These are phyloP conservation scores for Drosophila erecta DNA, from an alignment of 1,140 invertebrate species.

Conservation along the genomic window DNA sequence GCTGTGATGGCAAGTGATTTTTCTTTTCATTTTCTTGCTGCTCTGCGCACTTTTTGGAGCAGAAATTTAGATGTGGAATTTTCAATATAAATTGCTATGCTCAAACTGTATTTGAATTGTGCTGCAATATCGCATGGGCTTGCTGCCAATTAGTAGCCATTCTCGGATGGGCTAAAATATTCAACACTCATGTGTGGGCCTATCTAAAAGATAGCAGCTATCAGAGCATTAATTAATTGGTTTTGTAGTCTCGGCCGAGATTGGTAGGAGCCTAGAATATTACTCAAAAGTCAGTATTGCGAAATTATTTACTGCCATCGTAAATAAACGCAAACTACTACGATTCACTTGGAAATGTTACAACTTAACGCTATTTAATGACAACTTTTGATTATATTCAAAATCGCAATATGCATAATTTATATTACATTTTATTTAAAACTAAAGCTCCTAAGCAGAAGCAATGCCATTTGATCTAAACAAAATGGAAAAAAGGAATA, in stretches of 20 bases:
- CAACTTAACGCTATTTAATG: no score
- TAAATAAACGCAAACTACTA: slow-evolving; percentile 4
- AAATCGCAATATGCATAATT: background rate
- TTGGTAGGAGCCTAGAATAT: slow-evolving; percentile 30
- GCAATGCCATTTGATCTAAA: background rate
- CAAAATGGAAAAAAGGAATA: slow-evolving; percentile 10
- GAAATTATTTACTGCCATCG: slow-evolving; percentile 8
- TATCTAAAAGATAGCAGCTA: slow-evolving; percentile 30
- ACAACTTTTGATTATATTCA: background rate
- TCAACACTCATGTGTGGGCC: slow-evolving; percentile 8
- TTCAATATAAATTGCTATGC: slow-evolving; percentile 66
- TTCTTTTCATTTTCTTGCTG: slow-evolving; percentile 46
- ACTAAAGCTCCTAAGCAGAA: background rate
- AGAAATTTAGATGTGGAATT: slow-evolving; percentile 67
- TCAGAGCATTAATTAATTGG: slow-evolving; percentile 37
- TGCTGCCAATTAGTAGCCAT: slow-evolving; percentile 43
- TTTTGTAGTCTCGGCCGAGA: slow-evolving; percentile 8
- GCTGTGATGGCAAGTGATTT: slow-evolving; percentile 11
- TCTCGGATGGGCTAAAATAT: slow-evolving; percentile 11
- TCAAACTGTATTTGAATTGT: slow-evolving; percentile 37
- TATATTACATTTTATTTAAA: background rate
- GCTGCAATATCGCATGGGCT: slow-evolving; percentile 11
- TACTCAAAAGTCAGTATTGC: background rate
- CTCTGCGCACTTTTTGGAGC: slow-evolving; percentile 68
- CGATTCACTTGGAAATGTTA: background rate